Base-by-base conservation (phyloP, 1,140 invertebrate species). In the Trichoplusia ni region DNA sequence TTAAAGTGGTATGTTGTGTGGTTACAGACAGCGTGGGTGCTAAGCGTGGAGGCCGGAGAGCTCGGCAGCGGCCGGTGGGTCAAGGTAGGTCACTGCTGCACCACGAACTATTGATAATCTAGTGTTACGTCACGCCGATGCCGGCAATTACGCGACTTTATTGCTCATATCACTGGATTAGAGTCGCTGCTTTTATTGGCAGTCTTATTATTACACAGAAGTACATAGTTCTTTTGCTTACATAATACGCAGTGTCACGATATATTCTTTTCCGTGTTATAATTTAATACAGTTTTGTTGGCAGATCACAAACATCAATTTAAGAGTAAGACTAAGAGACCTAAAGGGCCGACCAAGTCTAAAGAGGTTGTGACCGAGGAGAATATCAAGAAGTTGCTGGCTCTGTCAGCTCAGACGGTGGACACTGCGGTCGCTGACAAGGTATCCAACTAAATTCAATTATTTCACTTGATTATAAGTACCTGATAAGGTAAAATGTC, bases 351-450 rank as follows among this genome's bases (percentile, higher is more conserved):
- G 1, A 60, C 18, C 11, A 77, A 71, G 29, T 47, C 68, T 3
- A 65, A 67, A 13, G 72, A 75, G n/a, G 49, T 79, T n/a, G 70
- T 79, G 37, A 59, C 84, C 6, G 78, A 90, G 51, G 79, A 88
- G 25, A 92, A 91, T 73, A 77, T 92, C 2, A 76, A 82, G 61
- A 91, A 91, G 56, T 58, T 91, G 61, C 67, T 90, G 53, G 75
- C 77, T 64, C 60, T 86, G 54, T 82, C 85, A 64, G 63, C 76
- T 69, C 78, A 77, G 35, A 66, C 75, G 64, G 69, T 75, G 29
- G 67, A 88, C 68, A 60, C 60, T 47, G 27, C 60, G 67, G 67
- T 85, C 23, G 73, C 78, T 18, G 61, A 81, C 47, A 82, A 86
- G 72, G 85, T 86, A 49, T 51, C 60, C 66, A 0, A 18, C n/a